Base-by-base conservation (phyloP, 2,113 vertebrate genomes). In the Dunckerocampus dactyliophorus region DNA sequence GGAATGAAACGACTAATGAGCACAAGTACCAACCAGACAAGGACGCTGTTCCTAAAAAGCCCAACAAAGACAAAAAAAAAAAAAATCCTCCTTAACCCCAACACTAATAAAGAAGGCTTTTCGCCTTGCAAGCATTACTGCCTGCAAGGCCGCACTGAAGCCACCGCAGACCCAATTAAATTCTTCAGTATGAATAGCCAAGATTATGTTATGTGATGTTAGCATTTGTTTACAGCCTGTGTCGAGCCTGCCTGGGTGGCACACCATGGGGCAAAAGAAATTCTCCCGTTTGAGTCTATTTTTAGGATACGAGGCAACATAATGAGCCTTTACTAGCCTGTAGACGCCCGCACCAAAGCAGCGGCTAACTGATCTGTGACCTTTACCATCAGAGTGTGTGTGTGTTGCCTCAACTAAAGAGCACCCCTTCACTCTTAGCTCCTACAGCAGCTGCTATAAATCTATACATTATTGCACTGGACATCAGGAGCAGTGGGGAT, bases 281-380 rank as follows among this genome's bases (percentile, higher is more conserved):
- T 56, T 42, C 60, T 59, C 34, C 43, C 37, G 15, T 31, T 15
- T 46, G 15, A 48, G 70, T 34, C 62, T 71, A 74, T 78, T 76
- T 78, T 69, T 64, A 65, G 62, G 31, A 34, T 34, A 34, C 24
- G 47, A 48, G 47, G 60, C 67, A 59, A 34, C 63, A 71, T 69
- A 59, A 65, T 69, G 72, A 69, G 62, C 31, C 20, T 46, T 3
- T 3, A 34, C 42, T 69, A 53, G 63, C 59, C 72, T 64, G 59
- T 59, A 56, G 66, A 58, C 0, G 55, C 48, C 69, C n/a, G 46
- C 31, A 34, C 39, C 39, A 43, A 13, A 66, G 62, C 1, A 52
- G 64, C 15, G 16, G 58, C 67, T 62, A 71, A 77, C 68, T 72
- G 54, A 51, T 69, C 64, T 37, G 62, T 82, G 80, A 77, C 72